These are phyloP conservation scores for Parambassis ranga DNA, from an alignment of 2,797 vertebrate genomes.

Conservation along the genomic window DNA sequence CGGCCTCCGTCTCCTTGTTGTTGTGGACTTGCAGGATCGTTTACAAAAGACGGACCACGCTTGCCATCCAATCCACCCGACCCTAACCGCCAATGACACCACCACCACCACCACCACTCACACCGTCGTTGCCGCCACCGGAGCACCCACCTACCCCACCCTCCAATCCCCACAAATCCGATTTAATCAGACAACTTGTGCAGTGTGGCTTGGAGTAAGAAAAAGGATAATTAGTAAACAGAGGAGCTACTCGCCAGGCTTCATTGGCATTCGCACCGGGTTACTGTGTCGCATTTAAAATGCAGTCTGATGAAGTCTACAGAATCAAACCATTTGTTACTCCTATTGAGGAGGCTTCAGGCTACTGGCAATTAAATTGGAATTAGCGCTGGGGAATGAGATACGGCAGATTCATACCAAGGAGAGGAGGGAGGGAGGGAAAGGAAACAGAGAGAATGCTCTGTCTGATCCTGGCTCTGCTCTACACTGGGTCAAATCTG, in stretches of 20 bases:
- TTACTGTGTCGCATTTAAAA: slow-evolving; percentile 99
- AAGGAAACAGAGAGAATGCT: slow-evolving; percentile 74
- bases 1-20: slow-evolving; percentile 81
- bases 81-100: slow-evolving; percentile 47
- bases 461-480: slow-evolving; percentile 78
- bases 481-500: slow-evolving; percentile 71
- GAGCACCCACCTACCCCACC: slow-evolving; percentile 72
- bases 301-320: slow-evolving; percentile 99
- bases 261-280: slow-evolving; percentile 99
- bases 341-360: slow-evolving; percentile 99
- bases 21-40: slow-evolving; percentile 85
- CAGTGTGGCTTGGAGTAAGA: slow-evolving; percentile 96
- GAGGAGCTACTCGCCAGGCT: slow-evolving; percentile 93
- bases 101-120: slow-evolving; percentile 26
- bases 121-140: slow-evolving; percentile 23
- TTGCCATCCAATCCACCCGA: slow-evolving; percentile 78
- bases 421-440: slow-evolving; percentile 46
- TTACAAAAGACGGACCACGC: slow-evolving; percentile 90
- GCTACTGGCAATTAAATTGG: slow-evolving; percentile 99
- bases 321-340: slow-evolving; percentile 99
- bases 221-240: slow-evolving; percentile 99
- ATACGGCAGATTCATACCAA: slow-evolving; percentile 86
- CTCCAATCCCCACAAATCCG: slow-evolving; percentile 94
- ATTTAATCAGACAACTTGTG: slow-evolving; percentile 99
- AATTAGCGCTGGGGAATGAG: slow-evolving; percentile 94